Evolutionary conservation across 2,888 invertebrate species (phyloP).

Genomic region (Leptodirus hochenwartii): DNA sequence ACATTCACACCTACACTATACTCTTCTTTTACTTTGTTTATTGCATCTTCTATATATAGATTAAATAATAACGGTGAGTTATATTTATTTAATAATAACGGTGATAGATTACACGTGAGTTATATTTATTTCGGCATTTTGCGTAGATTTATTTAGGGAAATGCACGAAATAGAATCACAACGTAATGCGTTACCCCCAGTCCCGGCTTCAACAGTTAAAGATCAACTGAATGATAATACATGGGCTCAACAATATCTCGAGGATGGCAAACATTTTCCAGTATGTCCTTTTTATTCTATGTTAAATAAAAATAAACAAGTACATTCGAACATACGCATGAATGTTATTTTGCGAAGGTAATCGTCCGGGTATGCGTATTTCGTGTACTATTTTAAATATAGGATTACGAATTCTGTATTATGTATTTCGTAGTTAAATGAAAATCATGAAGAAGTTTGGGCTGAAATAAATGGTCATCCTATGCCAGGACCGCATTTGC

Average conservation of each 20-base stretch:
- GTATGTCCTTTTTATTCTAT: constrained; percentile 20
- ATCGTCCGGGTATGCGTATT: too few species aligned
- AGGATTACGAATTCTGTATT: too few species aligned
- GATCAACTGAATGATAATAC: constrained; percentile 29
- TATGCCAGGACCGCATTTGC: constrained; percentile 18
- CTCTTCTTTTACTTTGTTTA: too few species aligned
- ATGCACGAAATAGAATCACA: constrained; percentile 59
- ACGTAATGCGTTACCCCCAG: constrained; percentile 27
- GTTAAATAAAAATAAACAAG: too few species aligned
- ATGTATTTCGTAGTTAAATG: constrained; percentile 18
- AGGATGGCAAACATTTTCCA: constrained; percentile 29
- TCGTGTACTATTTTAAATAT: too few species aligned
- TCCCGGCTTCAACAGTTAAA: constrained; percentile 27
- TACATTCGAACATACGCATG: too few species aligned
- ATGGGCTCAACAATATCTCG: constrained; percentile 36
- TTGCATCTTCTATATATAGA: too few species aligned
- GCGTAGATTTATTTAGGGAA: constrained; percentile 43
- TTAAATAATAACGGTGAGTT: too few species aligned
- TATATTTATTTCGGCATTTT: constrained; percentile 1
- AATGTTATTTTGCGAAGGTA: too few species aligned
- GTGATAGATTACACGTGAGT: background rate
- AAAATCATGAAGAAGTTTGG: constrained; percentile 30
- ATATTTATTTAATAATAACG: background rate
- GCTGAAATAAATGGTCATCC: constrained; percentile 26
- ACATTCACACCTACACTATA: too few species aligned